Conservation (phyloP, 2,113 vertebrate species). For the Cynocephalus volans region DNA sequence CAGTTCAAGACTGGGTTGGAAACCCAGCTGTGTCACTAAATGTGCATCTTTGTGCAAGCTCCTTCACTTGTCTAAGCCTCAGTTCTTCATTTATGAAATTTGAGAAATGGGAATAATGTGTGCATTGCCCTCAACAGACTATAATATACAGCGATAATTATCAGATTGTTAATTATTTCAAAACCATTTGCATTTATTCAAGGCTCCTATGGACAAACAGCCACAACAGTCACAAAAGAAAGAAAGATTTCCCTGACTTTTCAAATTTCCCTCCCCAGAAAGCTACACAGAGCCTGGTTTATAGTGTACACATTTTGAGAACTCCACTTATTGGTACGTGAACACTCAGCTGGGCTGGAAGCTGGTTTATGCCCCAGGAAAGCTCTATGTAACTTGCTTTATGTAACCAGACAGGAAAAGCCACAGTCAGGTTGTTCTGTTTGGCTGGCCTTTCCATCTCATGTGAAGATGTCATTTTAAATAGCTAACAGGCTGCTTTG, state of each 20-base stretch:
- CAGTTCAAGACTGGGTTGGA: background rate
- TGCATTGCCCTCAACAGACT: background rate
- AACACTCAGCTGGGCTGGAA: slow-evolving; percentile 7
- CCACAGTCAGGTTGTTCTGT: background rate
- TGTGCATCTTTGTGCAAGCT: background rate
- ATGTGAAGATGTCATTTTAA: background rate
- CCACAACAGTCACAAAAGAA: background rate
- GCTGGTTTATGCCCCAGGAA: background rate
- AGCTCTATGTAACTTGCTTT: background rate
- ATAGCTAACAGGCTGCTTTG: background rate
- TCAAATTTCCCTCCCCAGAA: background rate
- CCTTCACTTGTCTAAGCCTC: background rate
- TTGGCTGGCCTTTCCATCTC: background rate
- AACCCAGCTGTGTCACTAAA: background rate
- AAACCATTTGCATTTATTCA: background rate
- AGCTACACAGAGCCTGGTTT: background rate
- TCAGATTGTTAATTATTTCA: slow-evolving; percentile 1
- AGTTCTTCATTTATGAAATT: background rate
- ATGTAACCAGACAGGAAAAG: slow-evolving; percentile 5
- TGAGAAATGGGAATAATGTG: background rate
- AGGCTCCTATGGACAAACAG: background rate
- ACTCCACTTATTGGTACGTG: background rate
- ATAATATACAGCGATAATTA: background rate
- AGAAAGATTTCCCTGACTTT: background rate
- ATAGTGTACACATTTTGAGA: background rate